These are phyloP conservation scores for Harmothoe impar DNA, from an alignment of 2,888 invertebrate genomes.

Conservation along the genomic window DNA sequence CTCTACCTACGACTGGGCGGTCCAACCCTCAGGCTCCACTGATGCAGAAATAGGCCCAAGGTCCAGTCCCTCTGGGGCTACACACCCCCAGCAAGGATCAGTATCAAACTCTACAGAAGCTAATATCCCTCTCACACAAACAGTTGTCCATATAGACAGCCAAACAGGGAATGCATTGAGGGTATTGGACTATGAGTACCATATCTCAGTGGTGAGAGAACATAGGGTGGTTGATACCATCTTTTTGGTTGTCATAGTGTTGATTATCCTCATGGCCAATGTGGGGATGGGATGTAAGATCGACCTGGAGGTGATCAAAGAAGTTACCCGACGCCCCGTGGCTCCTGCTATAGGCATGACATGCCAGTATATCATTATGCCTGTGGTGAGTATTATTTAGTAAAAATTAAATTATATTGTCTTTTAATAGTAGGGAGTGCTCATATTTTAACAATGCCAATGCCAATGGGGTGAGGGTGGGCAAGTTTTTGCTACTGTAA, in stretches of 20 bases:
- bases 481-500: too few relatives aligned
- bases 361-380: conserved; percentile 85
- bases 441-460: too few relatives aligned
- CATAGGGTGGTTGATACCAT: conserved; percentile 73
- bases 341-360: conserved; percentile 84
- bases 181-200: background rate
- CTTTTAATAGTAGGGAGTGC: too few relatives aligned
- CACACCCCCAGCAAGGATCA: too few relatives aligned
- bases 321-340: conserved; percentile 83
- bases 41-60: too few relatives aligned
- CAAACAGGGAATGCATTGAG: background rate
- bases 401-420: too few relatives aligned
- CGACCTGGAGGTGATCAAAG: conserved; percentile 79
- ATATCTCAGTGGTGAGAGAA: conserved; percentile 70
- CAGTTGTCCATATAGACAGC: background rate
- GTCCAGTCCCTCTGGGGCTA: too few relatives aligned
- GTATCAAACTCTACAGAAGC: background rate
- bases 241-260: conserved; percentile 80
- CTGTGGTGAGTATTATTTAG: conserved; percentile 81
- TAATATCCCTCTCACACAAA: background rate
- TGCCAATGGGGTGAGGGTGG: too few relatives aligned
- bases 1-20: background rate
- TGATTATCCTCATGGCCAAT: conserved; percentile 76
- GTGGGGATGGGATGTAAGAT: conserved; percentile 83
- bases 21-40: background rate